A percentile compares a stretch with the other conserved stretches of the same genome.
Evolutionary conservation across 2,113 vertebrate species (phyloP).

Genomic region (Crotalus tigris): DNA sequence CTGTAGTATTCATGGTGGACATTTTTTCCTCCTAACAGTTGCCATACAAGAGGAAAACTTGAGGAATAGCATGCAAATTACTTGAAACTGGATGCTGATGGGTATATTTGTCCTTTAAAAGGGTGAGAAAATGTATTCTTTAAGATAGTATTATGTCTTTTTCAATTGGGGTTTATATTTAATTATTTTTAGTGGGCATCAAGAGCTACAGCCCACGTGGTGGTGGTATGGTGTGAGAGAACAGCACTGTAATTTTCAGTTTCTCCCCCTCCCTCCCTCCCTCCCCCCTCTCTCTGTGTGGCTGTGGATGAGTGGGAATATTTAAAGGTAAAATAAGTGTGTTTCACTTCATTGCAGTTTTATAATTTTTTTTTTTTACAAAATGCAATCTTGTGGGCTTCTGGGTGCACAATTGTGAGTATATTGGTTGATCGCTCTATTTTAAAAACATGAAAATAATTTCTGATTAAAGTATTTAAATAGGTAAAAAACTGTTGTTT

Average conservation of each 20-base stretch:
- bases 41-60: conserved; percentile 24
- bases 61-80: conserved; percentile 42
- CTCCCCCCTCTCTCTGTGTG: conserved; percentile 13
- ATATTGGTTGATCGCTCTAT: not conserved
- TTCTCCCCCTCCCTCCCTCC: conserved; percentile 46
- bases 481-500: not conserved
- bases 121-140: not conserved
- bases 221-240: not conserved
- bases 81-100: conserved; percentile 28
- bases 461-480: conserved; percentile 66
- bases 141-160: not conserved
- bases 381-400: not conserved
- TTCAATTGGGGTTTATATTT: not conserved
- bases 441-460: conserved; percentile 59
- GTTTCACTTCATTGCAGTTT: not conserved
- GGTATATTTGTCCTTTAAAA: conserved; percentile 14
- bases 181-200: not conserved
- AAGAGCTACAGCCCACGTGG: not conserved
- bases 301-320: not conserved
- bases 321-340: not conserved
- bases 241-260: conserved; percentile 37
- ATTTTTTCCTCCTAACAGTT: not conserved
- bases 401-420: not conserved
- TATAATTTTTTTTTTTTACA: not conserved
- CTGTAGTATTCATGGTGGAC: conserved; percentile 1